Base-by-base conservation (phyloP, 2,113 vertebrate species). In the Alligator sinensis region DNA sequence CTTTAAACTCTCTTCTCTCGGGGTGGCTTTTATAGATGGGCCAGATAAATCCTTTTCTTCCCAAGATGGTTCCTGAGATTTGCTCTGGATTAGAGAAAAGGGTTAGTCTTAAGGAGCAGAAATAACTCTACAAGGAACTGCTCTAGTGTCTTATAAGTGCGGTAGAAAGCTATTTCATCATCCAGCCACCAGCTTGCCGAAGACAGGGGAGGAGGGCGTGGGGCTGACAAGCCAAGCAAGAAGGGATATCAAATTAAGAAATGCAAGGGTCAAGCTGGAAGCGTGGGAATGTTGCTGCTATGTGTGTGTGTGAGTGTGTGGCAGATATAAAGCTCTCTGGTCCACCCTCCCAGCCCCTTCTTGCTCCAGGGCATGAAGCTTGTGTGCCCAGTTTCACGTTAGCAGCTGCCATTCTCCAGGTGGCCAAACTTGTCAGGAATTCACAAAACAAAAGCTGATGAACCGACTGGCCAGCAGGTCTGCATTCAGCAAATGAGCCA, bases 1-100 rank as follows among this genome's bases (percentile, higher is more conserved):
- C 96, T 96, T 97, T 97, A 97, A 91, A 94, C 9, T 95, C 77
- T 95, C 97, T 96, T 97, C 98, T 85, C 97, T 97, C 93, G 84
- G 94, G 87, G 91, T 96, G 90, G 94, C 55, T 93, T 97, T 97
- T 88, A 97, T 90, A 95, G 97, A 96, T 82, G 97, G 96, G 87
- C 89, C 94, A 97, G 90, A 97, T 87, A 96, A 87, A 96, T 79
- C 95, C 96, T 97, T 98, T 90, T 98, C 98, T 98, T 97, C 97
- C 97, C 94, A 97, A 96, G 89, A 77, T 88, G 94, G 97, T 68
- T 98, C 96, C 97, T 96, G 93, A 97, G 97, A 94, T 97, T 98
- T 98, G 97, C 95, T 98, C 98, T 98, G 97, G 97, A 98, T 98
- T 96, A 97, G 97, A 98, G 98, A 98, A 98, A 97, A 98, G 1